Evolutionary conservation across 2,888 invertebrate species (phyloP).

Genomic region (Spicauda simplicius): DNA sequence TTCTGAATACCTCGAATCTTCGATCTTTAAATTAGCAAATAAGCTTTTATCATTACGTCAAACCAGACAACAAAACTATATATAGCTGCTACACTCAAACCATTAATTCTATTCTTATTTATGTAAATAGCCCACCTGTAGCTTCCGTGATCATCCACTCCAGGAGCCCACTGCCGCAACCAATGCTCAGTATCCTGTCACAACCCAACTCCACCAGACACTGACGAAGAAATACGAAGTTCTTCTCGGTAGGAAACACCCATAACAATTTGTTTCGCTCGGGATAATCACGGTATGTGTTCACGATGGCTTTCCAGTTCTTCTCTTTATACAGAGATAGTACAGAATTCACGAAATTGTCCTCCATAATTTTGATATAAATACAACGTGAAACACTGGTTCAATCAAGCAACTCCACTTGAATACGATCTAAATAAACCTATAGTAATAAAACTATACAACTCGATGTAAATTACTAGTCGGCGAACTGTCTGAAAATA

Average conservation of each 20-base stretch:
- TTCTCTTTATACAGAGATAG: constrained; percentile 66
- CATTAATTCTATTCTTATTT: no score
- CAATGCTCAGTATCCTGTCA: constrained; percentile 87
- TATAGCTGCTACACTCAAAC: no score
- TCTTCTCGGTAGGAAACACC: constrained; percentile 89
- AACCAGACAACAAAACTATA: no score
- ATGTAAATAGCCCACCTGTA: constrained; percentile 78
- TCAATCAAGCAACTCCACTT: neutral
- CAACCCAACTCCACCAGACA: constrained; percentile 72
- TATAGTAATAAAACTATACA: neutral
- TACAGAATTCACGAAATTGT: constrained; percentile 67
- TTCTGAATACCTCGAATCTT: no score
- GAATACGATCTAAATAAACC: constrained; percentile 3
- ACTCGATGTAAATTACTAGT: neutral
- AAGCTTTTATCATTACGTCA: no score
- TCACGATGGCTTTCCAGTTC: constrained; percentile 78
- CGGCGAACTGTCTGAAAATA: neutral
- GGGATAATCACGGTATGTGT: constrained; percentile 75
- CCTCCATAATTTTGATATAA: constrained; percentile 54
- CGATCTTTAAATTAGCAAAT: no score
- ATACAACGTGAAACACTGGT: neutral
- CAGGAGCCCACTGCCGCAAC: constrained; percentile 92
- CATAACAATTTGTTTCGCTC: constrained; percentile 86
- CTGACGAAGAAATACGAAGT: constrained; percentile 85
- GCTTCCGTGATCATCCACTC: constrained; percentile 90